Evolutionary conservation across 2,113 vertebrate genomes (phyloP), one percentile per base, ranked within the genome.

Genomic region (Scatophagus argus): DNA sequence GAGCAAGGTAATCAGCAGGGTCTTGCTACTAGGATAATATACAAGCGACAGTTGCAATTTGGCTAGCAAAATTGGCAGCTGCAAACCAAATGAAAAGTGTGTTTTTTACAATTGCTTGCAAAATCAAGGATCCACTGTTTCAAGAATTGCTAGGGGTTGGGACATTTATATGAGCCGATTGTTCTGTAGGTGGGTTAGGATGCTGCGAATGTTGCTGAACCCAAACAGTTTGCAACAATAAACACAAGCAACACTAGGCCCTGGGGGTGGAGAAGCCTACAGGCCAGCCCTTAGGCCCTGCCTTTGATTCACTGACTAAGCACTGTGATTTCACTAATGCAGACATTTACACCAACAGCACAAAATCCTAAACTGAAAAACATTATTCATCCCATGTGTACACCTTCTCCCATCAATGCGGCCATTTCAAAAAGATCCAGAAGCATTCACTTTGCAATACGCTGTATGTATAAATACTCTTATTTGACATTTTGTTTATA

Each of bases 271-370:
- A 59, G 58, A 47, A 76, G 59, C 75, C 89, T 43, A 56, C 73
- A 59, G 88, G 87, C 79, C 82, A 66, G 49, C 81, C 88, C 81
- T 51, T 61, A 13, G 87, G 89, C 76, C 61, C 72, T 67, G 78
- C 25, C 54, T 79, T 77, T 88, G 63, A 88, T 79, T 64, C 49
- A 47, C 80, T 67, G 74, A 79, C 71, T 63, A 79, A 78, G 54
- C 60, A 12, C 87, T 70, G 44, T 85, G 81, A 83, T 89, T 80
- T 78, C 58, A 86, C 78, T 77, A 76, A 85, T 82, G 43, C 73
- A 70, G 70, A 62, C 59, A 68, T 85, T 89, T 78, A 82, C 46
- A 62, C 55, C 43, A 70, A 56, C 41, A 63, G 44, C 44, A 61
- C 54, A 75, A 76, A 62, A 60, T 29, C 59, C 34, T 14, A 62